phyloP scores from a whole-genome alignment of 2,888 invertebrate species.

The Autographa pulchrina region DNA sequence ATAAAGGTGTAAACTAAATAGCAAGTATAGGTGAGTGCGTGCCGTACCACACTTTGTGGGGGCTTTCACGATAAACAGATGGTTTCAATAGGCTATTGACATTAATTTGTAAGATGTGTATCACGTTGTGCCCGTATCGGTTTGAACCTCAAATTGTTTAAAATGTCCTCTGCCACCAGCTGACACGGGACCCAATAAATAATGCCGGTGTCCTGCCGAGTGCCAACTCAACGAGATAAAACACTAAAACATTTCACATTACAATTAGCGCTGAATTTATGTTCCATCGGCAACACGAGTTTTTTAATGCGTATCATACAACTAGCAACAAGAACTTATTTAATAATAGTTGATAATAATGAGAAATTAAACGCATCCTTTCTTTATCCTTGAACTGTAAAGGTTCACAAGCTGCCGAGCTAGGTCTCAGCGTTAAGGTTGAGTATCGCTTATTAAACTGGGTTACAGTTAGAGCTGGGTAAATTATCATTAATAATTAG shows the following conservation, averaged over 20 bases:
- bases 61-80: conserved; percentile 20
- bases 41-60: background rate
- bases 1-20: background rate
- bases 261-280: background rate
- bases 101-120: conserved; percentile 11
- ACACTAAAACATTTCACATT: background rate
- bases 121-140: background rate
- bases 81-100: conserved; percentile 1
- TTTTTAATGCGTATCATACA: conserved; percentile 15
- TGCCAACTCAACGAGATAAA: conserved; percentile 13
- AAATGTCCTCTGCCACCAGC: conserved; percentile 11
- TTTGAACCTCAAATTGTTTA: background rate
- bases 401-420: conserved; percentile 41
- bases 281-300: background rate
- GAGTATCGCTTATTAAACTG: conserved; percentile 34
- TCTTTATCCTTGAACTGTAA: conserved; percentile 58
- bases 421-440: conserved; percentile 31
- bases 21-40: background rate
- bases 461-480: conserved; percentile 59
- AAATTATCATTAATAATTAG: conserved; percentile 73
- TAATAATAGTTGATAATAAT: conserved; percentile 27
- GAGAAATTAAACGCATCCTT: conserved; percentile 38
- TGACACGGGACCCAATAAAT: conserved; percentile 3
- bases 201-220: background rate
- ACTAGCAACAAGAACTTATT: conserved; percentile 14